phyloP scores from a whole-genome alignment of 2,797 vertebrate genomes.

The Halcyon leucocephala region DNA sequence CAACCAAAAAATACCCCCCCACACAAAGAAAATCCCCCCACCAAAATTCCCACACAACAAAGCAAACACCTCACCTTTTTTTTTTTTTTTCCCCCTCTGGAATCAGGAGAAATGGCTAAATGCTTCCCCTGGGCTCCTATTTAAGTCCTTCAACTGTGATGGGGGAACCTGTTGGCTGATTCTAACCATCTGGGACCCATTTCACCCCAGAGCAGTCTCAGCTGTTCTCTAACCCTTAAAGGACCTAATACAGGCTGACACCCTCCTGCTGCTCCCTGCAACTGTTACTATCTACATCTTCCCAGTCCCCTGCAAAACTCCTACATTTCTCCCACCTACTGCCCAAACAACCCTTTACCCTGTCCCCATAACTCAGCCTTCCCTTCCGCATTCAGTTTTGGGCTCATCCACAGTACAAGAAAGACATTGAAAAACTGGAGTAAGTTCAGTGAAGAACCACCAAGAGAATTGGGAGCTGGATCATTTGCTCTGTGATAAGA shows the following conservation, averaged over 20 bases:
- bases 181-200: background rate
- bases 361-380: background rate
- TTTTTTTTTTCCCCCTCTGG: background rate
- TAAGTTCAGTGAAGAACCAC: background rate
- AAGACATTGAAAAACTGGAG: background rate
- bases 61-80: background rate
- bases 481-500: background rate
- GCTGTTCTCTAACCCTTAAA: background rate
- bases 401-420: background rate
- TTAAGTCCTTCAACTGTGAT: background rate
- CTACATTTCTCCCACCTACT: background rate
- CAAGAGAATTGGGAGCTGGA: background rate
- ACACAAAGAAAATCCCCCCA: no score
- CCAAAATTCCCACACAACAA: background rate
- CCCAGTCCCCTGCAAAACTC: background rate
- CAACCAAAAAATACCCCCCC: background rate
- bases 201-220: background rate
- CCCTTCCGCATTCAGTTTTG: accelerated
- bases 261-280: background rate
- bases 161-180: background rate
- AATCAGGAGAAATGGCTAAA: background rate
- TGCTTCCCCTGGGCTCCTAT: background rate
- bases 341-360: background rate
- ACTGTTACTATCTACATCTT: background rate
- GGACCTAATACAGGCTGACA: background rate